Evolutionary conservation across 2,888 invertebrate genomes (phyloP).

Genomic region (Habrosyne pyritoides): DNA sequence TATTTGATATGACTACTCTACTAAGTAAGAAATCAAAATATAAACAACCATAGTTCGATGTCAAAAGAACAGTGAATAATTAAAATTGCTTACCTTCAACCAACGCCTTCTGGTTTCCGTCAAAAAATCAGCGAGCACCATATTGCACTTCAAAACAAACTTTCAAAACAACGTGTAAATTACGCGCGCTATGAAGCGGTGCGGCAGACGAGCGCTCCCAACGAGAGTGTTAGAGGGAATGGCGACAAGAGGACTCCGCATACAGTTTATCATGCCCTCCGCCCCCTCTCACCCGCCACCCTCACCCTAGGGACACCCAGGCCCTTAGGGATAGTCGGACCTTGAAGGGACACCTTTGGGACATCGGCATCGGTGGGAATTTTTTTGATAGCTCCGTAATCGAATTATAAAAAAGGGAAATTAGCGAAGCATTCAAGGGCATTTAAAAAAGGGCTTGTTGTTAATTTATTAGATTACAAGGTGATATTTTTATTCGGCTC

Average conservation of each 20-base stretch:
- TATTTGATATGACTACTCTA: too few relatives aligned
- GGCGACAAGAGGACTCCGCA: conserved; percentile 37
- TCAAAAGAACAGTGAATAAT: neutral
- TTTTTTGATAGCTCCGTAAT: conserved; percentile 38
- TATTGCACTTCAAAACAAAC: conserved; percentile 24
- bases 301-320: conserved; percentile 3
- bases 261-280: conserved; percentile 25
- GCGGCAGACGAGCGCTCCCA: conserved; percentile 40
- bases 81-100: conserved; percentile 62
- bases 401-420: conserved; percentile 36
- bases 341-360: neutral
- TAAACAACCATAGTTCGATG: neutral
- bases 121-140: conserved; percentile 76
- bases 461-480: neutral
- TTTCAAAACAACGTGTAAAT: neutral
- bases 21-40: neutral
- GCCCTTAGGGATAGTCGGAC: conserved; percentile 17
- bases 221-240: conserved; percentile 51
- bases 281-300: conserved; percentile 14
- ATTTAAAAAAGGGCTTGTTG: neutral
- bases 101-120: conserved; percentile 76
- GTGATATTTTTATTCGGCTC: neutral
- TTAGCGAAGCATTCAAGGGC: conserved; percentile 3
- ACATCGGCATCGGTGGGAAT: conserved; percentile 8
- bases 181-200: conserved; percentile 26